A percentile compares a stretch with the other conserved stretches of the same genome.
Conservation (phyloP, 2,888 invertebrate genomes). For the Lypha dubia region DNA sequence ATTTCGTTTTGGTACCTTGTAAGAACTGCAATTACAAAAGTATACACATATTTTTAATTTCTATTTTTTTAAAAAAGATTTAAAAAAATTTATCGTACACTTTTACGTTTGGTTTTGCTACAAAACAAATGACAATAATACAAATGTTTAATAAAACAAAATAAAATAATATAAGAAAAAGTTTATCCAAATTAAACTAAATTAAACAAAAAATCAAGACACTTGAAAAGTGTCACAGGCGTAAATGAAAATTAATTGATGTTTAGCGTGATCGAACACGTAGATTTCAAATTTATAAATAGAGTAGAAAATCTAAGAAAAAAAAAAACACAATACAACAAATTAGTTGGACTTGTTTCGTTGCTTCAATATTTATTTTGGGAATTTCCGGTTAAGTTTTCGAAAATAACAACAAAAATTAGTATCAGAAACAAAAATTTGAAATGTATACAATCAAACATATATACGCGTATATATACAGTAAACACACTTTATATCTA, state of each 20-base stretch:
- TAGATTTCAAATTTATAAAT: slow-evolving; percentile 51
- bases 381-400: slow-evolving; percentile 36
- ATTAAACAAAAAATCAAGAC: slow-evolving; percentile 18
- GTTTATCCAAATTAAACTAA: slow-evolving; percentile 7
- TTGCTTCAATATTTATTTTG: slow-evolving; percentile 22
- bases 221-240: slow-evolving; percentile 69
- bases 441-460: too few species aligned
- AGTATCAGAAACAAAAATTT: neutral
- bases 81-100: neutral
- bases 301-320: slow-evolving; percentile 10
- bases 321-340: slow-evolving; percentile 56
- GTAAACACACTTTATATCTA: too few species aligned
- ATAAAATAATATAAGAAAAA: neutral
- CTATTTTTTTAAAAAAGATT: neutral
- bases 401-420: neutral
- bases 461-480: too few species aligned
- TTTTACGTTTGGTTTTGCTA: neutral
- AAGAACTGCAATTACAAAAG: neutral
- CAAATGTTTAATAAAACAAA: neutral
- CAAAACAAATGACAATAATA: neutral
- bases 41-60: too few species aligned
- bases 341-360: slow-evolving; percentile 44
- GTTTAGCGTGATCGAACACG: slow-evolving; percentile 58
- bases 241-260: slow-evolving; percentile 64
- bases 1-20: slow-evolving; percentile 4